Conservation (phyloP, 2,113 vertebrate species). For the Anhinga rufa region DNA sequence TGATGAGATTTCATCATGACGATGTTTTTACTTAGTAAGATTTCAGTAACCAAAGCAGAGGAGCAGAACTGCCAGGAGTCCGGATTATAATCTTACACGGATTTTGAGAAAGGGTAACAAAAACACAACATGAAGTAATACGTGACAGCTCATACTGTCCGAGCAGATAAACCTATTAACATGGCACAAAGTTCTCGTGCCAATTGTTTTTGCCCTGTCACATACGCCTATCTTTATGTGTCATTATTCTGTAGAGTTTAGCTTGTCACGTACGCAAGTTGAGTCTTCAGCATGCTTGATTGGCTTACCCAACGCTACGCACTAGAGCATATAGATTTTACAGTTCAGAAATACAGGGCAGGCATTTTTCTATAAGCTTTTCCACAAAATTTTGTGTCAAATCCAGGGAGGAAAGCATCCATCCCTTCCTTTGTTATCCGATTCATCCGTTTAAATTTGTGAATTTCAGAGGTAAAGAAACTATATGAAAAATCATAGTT, state of each 20-base stretch:
- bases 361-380: not conserved
- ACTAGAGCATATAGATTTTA: not conserved
- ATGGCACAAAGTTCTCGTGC: not conserved
- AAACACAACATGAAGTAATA: not conserved
- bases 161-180: constrained; percentile 14
- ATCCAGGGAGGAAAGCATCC: not conserved
- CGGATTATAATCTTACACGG: not conserved
- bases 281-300: not conserved
- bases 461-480: not conserved
- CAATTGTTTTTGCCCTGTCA: not conserved
- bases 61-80: not conserved
- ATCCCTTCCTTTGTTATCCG: not conserved
- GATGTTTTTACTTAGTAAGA: not conserved
- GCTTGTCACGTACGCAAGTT: not conserved
- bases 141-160: not conserved
- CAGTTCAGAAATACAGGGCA: not conserved
- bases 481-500: not conserved
- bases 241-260: not conserved
- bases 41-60: not conserved
- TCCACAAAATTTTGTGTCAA: not conserved
- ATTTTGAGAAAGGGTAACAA: not conserved
- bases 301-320: not conserved
- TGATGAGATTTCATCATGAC: not conserved
- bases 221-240: fast-evolving
- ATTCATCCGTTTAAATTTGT: not conserved